Conservation (phyloP, 2,113 vertebrate species). For the Atrichornis clamosus region DNA sequence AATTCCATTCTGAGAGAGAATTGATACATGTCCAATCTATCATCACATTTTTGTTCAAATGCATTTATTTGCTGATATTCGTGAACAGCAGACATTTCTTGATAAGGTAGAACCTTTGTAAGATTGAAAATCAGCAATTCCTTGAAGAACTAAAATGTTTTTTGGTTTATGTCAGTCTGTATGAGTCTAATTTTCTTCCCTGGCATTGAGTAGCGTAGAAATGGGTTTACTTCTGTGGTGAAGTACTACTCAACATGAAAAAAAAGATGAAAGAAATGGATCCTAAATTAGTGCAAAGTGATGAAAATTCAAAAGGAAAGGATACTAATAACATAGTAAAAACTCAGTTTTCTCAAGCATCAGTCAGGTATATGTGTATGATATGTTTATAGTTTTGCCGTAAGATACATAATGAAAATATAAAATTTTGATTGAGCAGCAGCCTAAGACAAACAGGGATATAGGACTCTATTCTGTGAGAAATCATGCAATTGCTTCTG, state of each 20-base stretch:
- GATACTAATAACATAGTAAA: neutral
- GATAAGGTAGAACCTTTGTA: neutral
- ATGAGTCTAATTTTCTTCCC: neutral
- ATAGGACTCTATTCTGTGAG: neutral
- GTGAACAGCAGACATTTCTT: neutral
- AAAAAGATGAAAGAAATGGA: neutral
- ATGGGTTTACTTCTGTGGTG: neutral
- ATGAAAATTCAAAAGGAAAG: neutral
- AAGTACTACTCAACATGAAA: neutral
- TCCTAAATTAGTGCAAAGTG: neutral
- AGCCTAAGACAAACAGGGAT: neutral
- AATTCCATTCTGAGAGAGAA: neutral
- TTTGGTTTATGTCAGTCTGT: neutral
- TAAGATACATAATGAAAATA: neutral
- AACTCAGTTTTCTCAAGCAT: neutral
- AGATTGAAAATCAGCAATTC: neutral
- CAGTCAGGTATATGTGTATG: neutral
- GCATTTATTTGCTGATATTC: neutral
- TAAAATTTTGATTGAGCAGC: neutral
- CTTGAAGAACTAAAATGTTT: neutral
- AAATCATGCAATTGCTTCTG: neutral
- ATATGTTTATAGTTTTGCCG: neutral
- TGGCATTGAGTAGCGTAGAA: neutral
- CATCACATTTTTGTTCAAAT: neutral
- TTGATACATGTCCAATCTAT: neutral